phyloP scores from a whole-genome alignment of 2,113 vertebrate genomes.

The Trachemys scripta region DNA sequence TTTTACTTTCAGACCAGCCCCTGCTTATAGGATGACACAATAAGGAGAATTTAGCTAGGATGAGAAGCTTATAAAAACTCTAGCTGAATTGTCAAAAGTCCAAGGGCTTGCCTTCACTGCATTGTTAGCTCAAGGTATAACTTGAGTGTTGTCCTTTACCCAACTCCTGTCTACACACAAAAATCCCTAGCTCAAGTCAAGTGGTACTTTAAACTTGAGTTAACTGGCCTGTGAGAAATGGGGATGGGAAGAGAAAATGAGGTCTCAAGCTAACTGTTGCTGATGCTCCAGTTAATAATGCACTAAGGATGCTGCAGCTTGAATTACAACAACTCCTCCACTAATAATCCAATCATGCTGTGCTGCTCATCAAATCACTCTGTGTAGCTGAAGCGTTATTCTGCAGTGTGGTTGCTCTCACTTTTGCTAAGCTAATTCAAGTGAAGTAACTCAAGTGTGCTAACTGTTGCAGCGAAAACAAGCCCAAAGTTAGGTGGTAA shows the following conservation, averaged over 20 bases:
- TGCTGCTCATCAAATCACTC: background rate
- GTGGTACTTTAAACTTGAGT: background rate
- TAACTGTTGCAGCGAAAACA: background rate
- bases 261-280: background rate
- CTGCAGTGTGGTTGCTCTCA: background rate
- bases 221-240: background rate
- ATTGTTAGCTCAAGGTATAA: background rate
- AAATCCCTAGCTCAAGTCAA: background rate
- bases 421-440: background rate
- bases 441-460: background rate
- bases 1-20: background rate
- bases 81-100: background rate
- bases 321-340: background rate
- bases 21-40: accelerated
- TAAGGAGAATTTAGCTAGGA: background rate
- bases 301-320: background rate
- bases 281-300: background rate
- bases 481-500: background rate
- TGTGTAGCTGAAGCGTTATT: background rate
- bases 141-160: background rate
- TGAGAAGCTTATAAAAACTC: background rate
- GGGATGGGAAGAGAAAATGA: background rate
- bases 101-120: background rate
- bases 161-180: background rate
- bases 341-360: background rate